Base-by-base conservation (phyloP, 2,888 invertebrate genomes). In the Torymus tubicola region DNA sequence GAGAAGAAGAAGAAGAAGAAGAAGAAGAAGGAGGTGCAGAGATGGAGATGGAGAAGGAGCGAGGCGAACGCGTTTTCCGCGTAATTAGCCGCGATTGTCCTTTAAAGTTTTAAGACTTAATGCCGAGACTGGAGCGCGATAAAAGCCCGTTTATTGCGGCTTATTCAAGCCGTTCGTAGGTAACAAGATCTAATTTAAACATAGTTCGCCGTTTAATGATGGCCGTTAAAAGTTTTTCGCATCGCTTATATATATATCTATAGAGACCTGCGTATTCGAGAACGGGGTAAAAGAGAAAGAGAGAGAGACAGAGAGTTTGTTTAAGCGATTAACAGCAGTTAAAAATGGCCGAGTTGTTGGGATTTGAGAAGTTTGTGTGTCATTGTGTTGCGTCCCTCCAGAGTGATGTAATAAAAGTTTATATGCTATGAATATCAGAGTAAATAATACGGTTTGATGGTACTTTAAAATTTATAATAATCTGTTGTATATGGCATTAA, bases 171-270 rank as follows among this genome's bases (percentile, higher is more conserved):
- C 73, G 31, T 58, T 67, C 52, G 61, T 53, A 63, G 72, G 78
- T 75, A 78, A 78, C 75, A 72, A 74, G 76, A 73, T 81, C 75
- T 76, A 53, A 75, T 81, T 78, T 78, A 60, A 74, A 81, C 70
- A 69, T 53, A 60, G 64, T 57, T 65, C 24, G 11, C 42, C n/a
- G 42, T 70, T 76, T 69, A 73, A 69, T 65, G 53, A 21, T 57
- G 24, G 69, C 14, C 16, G 58, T 65, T 71, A 16, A 52, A 78
- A 77, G 57, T 78, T 78, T 55, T 61, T 14, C 42, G 31, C 8
- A 42, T 8, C 42, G 64, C 13, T 12, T 12, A 50, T 70, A 64
- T 31, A 16, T 68, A 18, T 31, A 72, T n/a, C n/a, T 21, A 21
- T 21, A 21, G 1, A 21, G 21, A 21, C 21, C 21, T 21, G 24